A percentile compares a stretch with the other conserved stretches of the same genome.
These are phyloP conservation scores for Drosophila nr. fundita DNA, from an alignment of 2,888 invertebrate species.

Conservation along the genomic window DNA sequence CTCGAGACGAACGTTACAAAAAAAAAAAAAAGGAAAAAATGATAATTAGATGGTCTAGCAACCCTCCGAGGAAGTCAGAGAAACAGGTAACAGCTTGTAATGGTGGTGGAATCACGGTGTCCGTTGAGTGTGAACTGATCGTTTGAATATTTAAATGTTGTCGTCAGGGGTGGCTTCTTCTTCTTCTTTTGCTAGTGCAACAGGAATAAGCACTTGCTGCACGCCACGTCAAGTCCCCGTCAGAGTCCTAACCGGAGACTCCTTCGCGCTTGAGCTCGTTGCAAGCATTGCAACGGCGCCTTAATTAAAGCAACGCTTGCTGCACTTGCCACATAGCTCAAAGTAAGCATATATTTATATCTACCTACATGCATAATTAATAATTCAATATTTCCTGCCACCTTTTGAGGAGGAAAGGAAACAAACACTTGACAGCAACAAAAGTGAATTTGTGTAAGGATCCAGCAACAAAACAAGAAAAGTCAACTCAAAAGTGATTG, in stretches of 20 bases:
- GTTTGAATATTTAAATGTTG: slow-evolving; percentile 76
- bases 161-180: slow-evolving; percentile 52
- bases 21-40: slow-evolving; percentile 40
- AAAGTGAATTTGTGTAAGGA: slow-evolving; percentile 43
- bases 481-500: slow-evolving; percentile 29
- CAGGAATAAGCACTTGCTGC: slow-evolving; percentile 32
- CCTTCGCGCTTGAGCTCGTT: slow-evolving; percentile 55
- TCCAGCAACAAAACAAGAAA: slow-evolving; percentile 25
- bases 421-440: slow-evolving; percentile 61
- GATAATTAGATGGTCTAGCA: slow-evolving; percentile 77
- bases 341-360: slow-evolving; percentile 2
- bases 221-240: slow-evolving; percentile 23
- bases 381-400: slow-evolving; percentile 73
- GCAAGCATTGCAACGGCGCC: slow-evolving; percentile 49
- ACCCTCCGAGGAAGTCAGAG: slow-evolving; percentile 51
- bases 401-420: slow-evolving; percentile 35
- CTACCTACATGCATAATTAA: slow-evolving; percentile 61
- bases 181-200: not conserved
- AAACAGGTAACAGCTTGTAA: slow-evolving; percentile 36
- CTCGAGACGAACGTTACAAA: slow-evolving; percentile 38
- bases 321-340: not conserved
- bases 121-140: slow-evolving; percentile 70
- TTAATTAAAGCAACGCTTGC: slow-evolving; percentile 52
- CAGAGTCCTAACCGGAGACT: slow-evolving; percentile 38
- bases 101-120: slow-evolving; percentile 74